phyloP scores from a whole-genome alignment of 2,888 invertebrate genomes.

The Acronicta alni region DNA sequence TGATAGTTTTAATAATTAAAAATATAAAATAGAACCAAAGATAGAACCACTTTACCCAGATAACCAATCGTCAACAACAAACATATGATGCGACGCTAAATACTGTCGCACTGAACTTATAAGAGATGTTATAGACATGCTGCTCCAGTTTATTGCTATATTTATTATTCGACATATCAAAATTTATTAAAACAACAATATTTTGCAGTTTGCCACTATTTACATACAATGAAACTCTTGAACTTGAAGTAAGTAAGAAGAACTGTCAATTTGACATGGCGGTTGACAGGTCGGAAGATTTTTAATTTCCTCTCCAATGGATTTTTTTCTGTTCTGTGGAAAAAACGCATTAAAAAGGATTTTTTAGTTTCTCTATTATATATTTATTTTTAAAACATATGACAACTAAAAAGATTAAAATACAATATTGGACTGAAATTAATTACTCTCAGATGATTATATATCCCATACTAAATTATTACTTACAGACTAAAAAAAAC shows the following conservation, averaged over 20 bases:
- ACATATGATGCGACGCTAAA: conserved; percentile 75
- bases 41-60: conserved; percentile 67
- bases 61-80: conserved; percentile 80
- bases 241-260: no score
- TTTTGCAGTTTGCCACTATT: conserved; percentile 37
- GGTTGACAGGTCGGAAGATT: no score
- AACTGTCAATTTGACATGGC: neutral
- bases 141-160: conserved; percentile 10
- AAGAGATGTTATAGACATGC: conserved; percentile 44
- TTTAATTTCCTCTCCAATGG: no score
- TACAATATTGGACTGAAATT: no score
- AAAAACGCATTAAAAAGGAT: no score
- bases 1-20: neutral
- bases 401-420: no score
- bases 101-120: conserved; percentile 70
- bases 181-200: conserved; percentile 3
- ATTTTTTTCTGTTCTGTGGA: no score
- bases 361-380: no score
- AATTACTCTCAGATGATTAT: no score
- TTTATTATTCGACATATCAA: conserved; percentile 16
- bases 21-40: neutral
- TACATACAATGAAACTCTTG: conserved; percentile 4
- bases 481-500: no score
- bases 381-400: no score
- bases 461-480: no score